phyloP scores from a whole-genome alignment of 2,113 vertebrate genomes.

The Choloepus hoffmanni region DNA sequence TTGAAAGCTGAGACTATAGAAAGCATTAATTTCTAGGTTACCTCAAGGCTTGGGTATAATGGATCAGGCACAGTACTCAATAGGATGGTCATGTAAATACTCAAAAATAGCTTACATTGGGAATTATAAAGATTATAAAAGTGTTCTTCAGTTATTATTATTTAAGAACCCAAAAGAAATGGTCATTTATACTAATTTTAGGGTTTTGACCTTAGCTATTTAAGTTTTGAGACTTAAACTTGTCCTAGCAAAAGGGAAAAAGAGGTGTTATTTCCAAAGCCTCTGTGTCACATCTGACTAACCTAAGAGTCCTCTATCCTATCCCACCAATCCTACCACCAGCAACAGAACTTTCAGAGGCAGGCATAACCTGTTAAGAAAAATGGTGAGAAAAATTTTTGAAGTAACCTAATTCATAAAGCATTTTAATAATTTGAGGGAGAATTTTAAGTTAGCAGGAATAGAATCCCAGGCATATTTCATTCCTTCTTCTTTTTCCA shows the following conservation, averaged over 20 bases:
- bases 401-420: conserved; percentile 25
- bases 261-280: neutral
- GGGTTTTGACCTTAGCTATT: conserved; percentile 2
- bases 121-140: neutral
- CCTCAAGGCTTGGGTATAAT: neutral
- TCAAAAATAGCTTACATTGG: neutral
- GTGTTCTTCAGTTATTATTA: neutral
- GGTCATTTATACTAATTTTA: neutral
- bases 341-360: neutral
- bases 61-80: too few species aligned
- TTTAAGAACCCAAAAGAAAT: conserved; percentile 6
- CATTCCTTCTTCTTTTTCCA: neutral
- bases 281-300: neutral
- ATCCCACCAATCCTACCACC: neutral
- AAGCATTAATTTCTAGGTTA: neutral
- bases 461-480: neutral
- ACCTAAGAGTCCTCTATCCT: neutral
- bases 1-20: neutral
- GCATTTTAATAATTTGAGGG: conserved; percentile 47
- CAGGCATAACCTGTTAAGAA: neutral
- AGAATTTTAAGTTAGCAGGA: conserved; percentile 42
- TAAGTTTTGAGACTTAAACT: neutral
- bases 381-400: neutral
- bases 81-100: neutral
- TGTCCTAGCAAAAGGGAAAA: neutral